Conservation (phyloP, 23 tunicate genomes). For the Halocynthia roretzi region DNA sequence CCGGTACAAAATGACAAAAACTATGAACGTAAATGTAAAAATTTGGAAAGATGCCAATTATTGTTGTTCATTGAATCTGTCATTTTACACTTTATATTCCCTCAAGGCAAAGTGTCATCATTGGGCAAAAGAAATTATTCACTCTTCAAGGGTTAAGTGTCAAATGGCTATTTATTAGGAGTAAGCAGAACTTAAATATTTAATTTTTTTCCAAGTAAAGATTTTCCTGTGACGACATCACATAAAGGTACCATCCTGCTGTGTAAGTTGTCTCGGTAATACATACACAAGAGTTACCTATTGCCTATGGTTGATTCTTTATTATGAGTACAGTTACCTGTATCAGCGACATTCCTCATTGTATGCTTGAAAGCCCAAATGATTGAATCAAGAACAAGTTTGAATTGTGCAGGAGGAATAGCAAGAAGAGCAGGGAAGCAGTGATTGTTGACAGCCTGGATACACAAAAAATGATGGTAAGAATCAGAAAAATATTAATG, state of each 20-base stretch:
- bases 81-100: not conserved
- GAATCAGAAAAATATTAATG: no score
- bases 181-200: no score
- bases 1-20: no score
- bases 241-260: not conserved
- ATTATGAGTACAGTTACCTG: constrained; percentile 31
- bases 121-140: not conserved
- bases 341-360: constrained; percentile 98
- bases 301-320: not conserved
- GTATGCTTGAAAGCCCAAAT: constrained; percentile 99
- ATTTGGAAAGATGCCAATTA: no score
- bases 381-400: constrained; percentile 95
- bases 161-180: no score
- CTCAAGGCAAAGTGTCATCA: not conserved
- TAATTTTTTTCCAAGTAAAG: not conserved
- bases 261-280: no score
- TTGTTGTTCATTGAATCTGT: no score
- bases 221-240: no score
- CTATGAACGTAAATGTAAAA: no score
- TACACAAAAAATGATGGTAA: not conserved
- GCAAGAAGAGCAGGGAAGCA: constrained; percentile 95
- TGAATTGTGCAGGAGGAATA: constrained; percentile 95
- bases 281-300: not conserved
- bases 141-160: not conserved
- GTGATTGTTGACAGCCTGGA: constrained; percentile 97